Evolutionary conservation across 1,140 invertebrate species (phyloP).

Genomic region (Paraescarpia echinospica): DNA sequence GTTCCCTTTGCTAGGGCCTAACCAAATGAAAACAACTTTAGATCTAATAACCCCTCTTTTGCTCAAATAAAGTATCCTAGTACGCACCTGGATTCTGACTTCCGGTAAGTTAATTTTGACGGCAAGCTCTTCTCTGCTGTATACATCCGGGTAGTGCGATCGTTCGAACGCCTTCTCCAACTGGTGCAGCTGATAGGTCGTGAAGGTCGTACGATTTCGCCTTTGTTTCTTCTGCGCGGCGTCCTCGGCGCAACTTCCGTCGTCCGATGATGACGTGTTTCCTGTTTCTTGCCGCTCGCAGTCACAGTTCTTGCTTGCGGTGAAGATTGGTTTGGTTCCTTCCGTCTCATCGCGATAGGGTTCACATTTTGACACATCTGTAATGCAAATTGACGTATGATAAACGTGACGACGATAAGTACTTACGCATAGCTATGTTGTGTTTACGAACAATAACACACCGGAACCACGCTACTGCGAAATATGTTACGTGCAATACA

Average conservation of each 20-base stretch:
- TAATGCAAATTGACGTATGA: neutral
- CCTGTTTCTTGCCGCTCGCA: neutral
- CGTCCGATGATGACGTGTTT: neutral
- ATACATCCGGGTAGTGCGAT: constrained; percentile 97
- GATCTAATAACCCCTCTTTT: too few species aligned
- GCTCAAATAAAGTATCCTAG: neutral
- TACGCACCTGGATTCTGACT: constrained; percentile 88
- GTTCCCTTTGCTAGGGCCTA: too few species aligned
- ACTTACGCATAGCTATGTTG: too few species aligned
- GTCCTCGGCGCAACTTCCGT: neutral
- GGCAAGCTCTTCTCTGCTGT: constrained; percentile 93
- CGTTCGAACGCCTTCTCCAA: constrained; percentile 95
- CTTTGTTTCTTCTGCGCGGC: constrained; percentile 58
- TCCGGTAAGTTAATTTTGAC: constrained; percentile 92
- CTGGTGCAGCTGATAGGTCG: constrained; percentile 93
- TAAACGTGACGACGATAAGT: too few species aligned
- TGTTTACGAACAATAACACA: too few species aligned
- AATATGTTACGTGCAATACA: too few species aligned
- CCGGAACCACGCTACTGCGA: too few species aligned
- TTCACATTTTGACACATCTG: neutral
- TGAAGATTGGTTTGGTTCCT: neutral
- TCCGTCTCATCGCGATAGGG: neutral
- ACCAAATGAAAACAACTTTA: too few species aligned
- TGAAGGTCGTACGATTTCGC: constrained; percentile 86
- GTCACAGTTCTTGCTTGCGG: neutral